A percentile compares a stretch with the other conserved stretches of the same genome.
These are phyloP conservation scores for Leistus spinibarbis DNA, from an alignment of 2,888 invertebrate species.

Conservation along the genomic window DNA sequence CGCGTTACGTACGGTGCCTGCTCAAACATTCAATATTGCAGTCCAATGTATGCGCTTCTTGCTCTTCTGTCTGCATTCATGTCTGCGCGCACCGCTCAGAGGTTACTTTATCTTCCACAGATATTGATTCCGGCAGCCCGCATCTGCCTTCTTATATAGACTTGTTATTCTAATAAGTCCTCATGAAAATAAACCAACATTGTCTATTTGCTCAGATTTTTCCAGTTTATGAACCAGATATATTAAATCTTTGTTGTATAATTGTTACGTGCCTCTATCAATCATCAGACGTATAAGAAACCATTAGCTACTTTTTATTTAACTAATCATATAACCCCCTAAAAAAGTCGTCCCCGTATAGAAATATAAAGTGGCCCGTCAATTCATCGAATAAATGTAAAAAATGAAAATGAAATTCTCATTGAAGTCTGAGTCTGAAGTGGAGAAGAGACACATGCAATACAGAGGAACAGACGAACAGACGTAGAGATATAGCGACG, in stretches of 20 bases:
- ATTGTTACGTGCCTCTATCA: too few species aligned
- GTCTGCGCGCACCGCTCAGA: neutral
- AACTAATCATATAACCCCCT: neutral
- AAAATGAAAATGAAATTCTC: neutral
- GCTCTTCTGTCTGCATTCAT: neutral
- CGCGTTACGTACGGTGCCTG: neutral
- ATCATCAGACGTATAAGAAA: too few species aligned
- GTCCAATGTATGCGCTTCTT: neutral
- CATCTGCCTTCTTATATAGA: neutral
- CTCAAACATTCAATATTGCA: neutral
- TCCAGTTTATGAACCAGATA: too few species aligned
- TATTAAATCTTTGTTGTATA: too few species aligned
- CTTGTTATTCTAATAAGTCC: neutral
- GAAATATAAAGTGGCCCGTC: neutral
- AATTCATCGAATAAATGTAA: neutral
- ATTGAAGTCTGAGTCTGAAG: neutral
- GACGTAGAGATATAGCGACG: conserved; percentile 34
- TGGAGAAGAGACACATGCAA: neutral
- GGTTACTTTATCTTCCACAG: neutral
- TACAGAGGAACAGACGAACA: neutral
- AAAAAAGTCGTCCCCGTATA: neutral
- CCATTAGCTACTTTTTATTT: neutral
- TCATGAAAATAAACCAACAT: too few species aligned
- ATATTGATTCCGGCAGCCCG: neutral
- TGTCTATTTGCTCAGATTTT: too few species aligned